Base-by-base conservation (phyloP, 2,888 invertebrate genomes). In the Omphaloscelis lunosa region DNA sequence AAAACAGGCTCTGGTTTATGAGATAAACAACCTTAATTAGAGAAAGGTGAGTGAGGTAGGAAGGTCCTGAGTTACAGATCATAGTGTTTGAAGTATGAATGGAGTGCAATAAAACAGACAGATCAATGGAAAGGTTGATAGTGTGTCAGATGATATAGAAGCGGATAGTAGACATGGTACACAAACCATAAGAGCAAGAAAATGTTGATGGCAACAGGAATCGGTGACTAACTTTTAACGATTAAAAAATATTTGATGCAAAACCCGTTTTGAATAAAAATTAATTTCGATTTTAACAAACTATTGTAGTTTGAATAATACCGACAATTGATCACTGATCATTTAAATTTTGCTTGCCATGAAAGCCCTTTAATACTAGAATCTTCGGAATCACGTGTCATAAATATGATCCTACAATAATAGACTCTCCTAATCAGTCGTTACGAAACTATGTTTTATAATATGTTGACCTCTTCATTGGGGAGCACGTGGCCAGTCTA, bases 401-500 rank as follows among this genome's bases (percentile, higher is more conserved):
- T 59, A 8, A 2, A 17, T 12, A 48, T 74, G 72, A 71, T 59
- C 4, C 8, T 27, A 34, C 11, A 17, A 20, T 8, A 27, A 9
- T 4, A 41, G 20, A 72, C 23, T 9, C 1, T 20, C 23, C 48
- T 63, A n/a, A 77, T 63, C 39, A 12, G 1, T 15, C 0, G 15
- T 76, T 69, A 63, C 56, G 17, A 63, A 53, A 59, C 62, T 23
- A 3, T 20, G 15, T 29, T 27, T 65, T 53, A 41, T 59, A 45
- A 65, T 12, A 34, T 59, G 1, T 41, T 77, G 70, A 77, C 78
- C 77, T 27, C 59, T 77, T 59, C 72, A 20, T 11, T 77, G 70
- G 77, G 77, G 48, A 27, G 5, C 34, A 59, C 45, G 41, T 51
- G 3, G 3, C 45, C 63, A 63, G 8, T 59, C 65, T 27, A 70